Evolutionary conservation across 2,888 invertebrate species (phyloP).

Genomic region (Hirtodrosophila duncani): DNA sequence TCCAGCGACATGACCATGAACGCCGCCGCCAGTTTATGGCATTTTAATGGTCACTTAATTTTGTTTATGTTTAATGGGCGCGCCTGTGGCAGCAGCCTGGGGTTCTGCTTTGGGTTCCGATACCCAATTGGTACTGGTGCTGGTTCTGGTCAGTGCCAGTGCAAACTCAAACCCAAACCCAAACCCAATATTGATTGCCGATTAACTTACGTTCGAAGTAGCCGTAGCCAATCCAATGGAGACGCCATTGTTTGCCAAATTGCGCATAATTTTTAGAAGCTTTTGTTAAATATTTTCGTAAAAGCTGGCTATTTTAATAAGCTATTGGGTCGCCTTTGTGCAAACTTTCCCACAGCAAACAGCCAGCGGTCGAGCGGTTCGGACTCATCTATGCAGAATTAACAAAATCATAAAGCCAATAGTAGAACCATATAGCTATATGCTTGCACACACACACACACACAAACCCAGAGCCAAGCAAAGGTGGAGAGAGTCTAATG

Average conservation of each 20-base stretch:
- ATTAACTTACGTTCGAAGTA: slow-evolving; percentile 54
- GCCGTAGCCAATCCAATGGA: slow-evolving; percentile 31
- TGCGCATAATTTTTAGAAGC: slow-evolving; percentile 57
- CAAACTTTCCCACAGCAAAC: slow-evolving; percentile 40
- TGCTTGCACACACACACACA: neutral
- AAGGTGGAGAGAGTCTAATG: slow-evolving; percentile 47
- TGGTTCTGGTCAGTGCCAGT: no score
- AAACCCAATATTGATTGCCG: slow-evolving; percentile 65
- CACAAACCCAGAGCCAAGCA: neutral
- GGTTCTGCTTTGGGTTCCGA: slow-evolving; percentile 8
- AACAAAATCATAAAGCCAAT: slow-evolving; percentile 70
- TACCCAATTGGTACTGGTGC: slow-evolving; percentile 6
- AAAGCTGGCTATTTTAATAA: slow-evolving; percentile 61
- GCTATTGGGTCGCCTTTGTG: slow-evolving; percentile 23
- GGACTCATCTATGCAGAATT: slow-evolving; percentile 51
- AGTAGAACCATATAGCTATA: slow-evolving; percentile 39
- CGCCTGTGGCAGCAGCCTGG: slow-evolving; percentile 63
- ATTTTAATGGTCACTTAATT: slow-evolving; percentile 79
- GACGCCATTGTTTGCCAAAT: slow-evolving; percentile 63
- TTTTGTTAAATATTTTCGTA: slow-evolving; percentile 44
- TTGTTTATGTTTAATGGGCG: slow-evolving; percentile 78
- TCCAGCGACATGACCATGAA: slow-evolving; percentile 64
- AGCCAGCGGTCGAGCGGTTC: neutral
- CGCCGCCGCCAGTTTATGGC: slow-evolving; percentile 77
- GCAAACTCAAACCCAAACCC: no score